Evolutionary conservation across 2,888 invertebrate species (phyloP).

Genomic region (Teleiodes luculella): DNA sequence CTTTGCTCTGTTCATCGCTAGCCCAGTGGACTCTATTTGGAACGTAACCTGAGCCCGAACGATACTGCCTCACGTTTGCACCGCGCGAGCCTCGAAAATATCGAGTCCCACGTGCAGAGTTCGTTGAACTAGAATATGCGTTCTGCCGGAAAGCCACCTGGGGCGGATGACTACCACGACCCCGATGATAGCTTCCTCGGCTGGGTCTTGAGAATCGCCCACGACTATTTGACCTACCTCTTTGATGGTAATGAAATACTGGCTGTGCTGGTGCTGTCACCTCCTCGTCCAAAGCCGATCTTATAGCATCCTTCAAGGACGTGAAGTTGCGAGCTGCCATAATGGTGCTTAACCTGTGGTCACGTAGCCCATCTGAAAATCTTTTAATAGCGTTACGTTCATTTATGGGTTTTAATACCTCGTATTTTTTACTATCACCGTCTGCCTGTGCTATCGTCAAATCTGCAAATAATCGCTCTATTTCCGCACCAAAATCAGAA

Average conservation of each 20-base stretch:
- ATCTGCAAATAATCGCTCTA: constrained; percentile 18
- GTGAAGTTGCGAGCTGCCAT: constrained; percentile 10
- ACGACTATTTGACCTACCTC: background rate
- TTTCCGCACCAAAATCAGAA: constrained; percentile 15
- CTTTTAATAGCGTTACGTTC: constrained; percentile 10
- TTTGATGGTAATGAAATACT: background rate
- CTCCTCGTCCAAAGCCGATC: constrained; percentile 1
- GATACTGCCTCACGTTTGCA: too few species aligned
- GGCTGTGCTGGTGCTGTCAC: background rate
- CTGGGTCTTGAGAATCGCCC: background rate
- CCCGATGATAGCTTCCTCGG: too few species aligned
- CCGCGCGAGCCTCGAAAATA: too few species aligned
- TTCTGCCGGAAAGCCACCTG: too few species aligned
- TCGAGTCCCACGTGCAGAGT: too few species aligned
- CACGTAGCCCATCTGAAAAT: constrained; percentile 7
- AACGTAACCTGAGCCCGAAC: too few species aligned
- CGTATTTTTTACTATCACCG: constrained; percentile 7
- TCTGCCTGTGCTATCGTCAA: constrained; percentile 22
- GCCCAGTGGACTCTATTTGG: too few species aligned
- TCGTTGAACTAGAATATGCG: too few species aligned
- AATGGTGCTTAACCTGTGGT: constrained; percentile 8
- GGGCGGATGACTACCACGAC: too few species aligned
- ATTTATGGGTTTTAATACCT: constrained; percentile 13
- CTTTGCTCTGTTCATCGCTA: too few species aligned
- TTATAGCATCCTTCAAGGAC: constrained; percentile 8